A percentile compares a stretch with the other conserved stretches of the same genome.
phyloP scores from a whole-genome alignment of 2,888 invertebrate genomes.

The Conistra vaccinii region DNA sequence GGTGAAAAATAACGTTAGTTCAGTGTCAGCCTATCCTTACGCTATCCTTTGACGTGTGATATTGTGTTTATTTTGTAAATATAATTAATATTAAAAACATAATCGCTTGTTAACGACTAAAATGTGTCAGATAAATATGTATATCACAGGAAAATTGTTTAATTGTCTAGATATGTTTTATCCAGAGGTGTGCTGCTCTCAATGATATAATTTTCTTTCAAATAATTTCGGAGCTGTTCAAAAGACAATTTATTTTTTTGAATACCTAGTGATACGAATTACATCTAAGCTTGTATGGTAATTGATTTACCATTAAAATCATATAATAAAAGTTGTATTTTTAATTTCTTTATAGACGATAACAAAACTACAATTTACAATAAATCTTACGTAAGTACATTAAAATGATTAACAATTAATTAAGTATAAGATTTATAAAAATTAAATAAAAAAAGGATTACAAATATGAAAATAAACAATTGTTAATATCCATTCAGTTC shows the following conservation, averaged over 20 bases:
- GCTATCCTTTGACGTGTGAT: conserved; percentile 63
- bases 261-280: conserved; percentile 70
- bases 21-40: conserved; percentile 61
- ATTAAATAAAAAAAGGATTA: conserved; percentile 4
- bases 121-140: conserved; percentile 28
- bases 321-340: conserved; percentile 54
- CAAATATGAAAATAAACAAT: conserved; percentile 7
- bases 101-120: conserved; percentile 43
- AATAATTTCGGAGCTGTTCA: conserved; percentile 50
- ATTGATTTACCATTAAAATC: conserved; percentile 77
- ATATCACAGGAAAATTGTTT: conserved; percentile 31
- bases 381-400: conserved; percentile 37
- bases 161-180: conserved; percentile 24
- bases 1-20: conserved; percentile 25
- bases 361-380: conserved; percentile 40
- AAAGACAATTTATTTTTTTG: conserved; percentile 71
- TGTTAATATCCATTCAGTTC: conserved; percentile 33
- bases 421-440: conserved; percentile 21
- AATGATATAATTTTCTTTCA: conserved; percentile 54
- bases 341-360: conserved; percentile 43
- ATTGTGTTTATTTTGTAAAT: conserved; percentile 62
- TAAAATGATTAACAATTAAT: conserved; percentile 36
- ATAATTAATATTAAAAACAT: conserved; percentile 37
- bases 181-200: conserved; percentile 27
- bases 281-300: conserved; percentile 75